A percentile compares a stretch with the other conserved stretches of the same genome.
These are phyloP conservation scores for Dasypus novemcinctus DNA, from an alignment of 2,113 vertebrate genomes.

Conservation along the genomic window DNA sequence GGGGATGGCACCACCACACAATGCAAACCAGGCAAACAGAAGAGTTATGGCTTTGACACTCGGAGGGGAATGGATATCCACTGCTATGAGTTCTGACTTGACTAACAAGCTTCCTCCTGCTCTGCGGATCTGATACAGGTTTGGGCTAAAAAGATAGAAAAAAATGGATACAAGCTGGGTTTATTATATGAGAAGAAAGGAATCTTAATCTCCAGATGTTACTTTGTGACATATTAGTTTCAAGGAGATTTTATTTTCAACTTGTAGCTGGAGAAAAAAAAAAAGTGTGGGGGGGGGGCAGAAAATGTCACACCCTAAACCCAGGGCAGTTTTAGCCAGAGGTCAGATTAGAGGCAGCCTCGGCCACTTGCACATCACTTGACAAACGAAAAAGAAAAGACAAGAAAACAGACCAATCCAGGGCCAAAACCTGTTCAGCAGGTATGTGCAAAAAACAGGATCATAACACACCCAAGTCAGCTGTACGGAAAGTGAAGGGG, in stretches of 20 bases:
- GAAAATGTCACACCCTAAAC: slow-evolving; percentile 32
- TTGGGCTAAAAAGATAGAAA: slow-evolving; percentile 55
- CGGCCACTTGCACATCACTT: neutral
- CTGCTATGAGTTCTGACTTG: slow-evolving; percentile 72
- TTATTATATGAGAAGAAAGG: slow-evolving; percentile 40
- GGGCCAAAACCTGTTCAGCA: neutral
- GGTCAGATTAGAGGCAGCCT: slow-evolving; percentile 42
- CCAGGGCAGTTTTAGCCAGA: slow-evolving; percentile 56
- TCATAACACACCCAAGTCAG: neutral
- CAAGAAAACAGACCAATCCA: neutral
- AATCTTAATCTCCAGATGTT: slow-evolving; percentile 1
- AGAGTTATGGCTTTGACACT: slow-evolving; percentile 79
- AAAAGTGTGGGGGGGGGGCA: neutral
- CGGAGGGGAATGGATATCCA: slow-evolving; percentile 64
- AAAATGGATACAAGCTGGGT: slow-evolving; percentile 43
- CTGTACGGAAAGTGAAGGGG: slow-evolving; percentile 58
- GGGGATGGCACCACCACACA: slow-evolving; percentile 74
- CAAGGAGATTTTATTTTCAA: slow-evolving; percentile 73
- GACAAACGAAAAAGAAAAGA: slow-evolving; percentile 50
- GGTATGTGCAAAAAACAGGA: slow-evolving; percentile 32
- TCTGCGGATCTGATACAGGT: slow-evolving; percentile 55
- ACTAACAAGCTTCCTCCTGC: slow-evolving; percentile 71
- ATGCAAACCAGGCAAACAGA: slow-evolving; percentile 72
- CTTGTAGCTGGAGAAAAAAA: slow-evolving; percentile 49
- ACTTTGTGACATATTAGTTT: slow-evolving; percentile 54